These are phyloP conservation scores for Galagoides demidoff DNA, from an alignment of 2,797 vertebrate species.

Conservation along the genomic window DNA sequence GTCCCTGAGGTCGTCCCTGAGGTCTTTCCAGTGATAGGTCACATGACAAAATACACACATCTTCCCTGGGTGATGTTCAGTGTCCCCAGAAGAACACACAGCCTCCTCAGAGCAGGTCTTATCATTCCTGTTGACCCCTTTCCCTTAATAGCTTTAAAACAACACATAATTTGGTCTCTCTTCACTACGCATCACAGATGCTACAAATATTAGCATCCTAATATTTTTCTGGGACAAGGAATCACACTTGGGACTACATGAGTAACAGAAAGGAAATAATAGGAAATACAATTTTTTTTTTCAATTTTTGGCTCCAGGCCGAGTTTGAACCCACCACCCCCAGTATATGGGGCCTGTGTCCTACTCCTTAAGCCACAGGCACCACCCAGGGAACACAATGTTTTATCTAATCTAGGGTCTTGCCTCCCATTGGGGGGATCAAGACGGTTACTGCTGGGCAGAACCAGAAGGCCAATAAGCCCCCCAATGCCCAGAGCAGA, in stretches of 20 bases:
- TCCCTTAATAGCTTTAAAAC: neutral
- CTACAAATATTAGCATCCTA: neutral
- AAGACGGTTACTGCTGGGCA: neutral
- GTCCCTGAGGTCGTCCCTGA: no score
- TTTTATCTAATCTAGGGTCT: conserved; percentile 12
- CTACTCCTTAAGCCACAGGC: no score
- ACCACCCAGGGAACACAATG: neutral
- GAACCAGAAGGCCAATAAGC: neutral
- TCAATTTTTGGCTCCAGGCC: no score
- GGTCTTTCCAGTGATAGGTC: neutral
- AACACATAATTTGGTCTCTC: neutral
- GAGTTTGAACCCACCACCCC: no score
- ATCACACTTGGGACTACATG: neutral
- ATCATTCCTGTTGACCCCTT: neutral
- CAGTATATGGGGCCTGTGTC: no score
- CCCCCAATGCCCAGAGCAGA: neutral
- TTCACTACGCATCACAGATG: neutral
- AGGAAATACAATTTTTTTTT: conserved; percentile 12
- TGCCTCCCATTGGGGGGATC: neutral
- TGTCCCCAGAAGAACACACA: fast-evolving
- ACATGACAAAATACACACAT: neutral
- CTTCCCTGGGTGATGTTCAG: neutral
- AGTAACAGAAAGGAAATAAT: conserved; percentile 27
- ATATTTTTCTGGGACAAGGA: conserved; percentile 32
- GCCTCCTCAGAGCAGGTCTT: neutral